phyloP scores from a whole-genome alignment of 2,888 invertebrate genomes.

The Carabus problematicus region DNA sequence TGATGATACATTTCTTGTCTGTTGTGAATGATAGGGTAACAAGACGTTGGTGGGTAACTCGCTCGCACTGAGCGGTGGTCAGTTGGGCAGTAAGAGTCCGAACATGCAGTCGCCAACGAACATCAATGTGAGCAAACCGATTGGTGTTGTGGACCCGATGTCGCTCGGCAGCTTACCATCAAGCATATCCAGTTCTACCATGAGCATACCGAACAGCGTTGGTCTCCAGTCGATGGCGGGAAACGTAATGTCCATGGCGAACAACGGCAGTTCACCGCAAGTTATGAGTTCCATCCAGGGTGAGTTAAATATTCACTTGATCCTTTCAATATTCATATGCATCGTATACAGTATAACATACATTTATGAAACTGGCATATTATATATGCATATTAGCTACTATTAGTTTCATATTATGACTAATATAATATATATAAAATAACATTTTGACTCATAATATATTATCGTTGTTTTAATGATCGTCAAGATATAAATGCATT shows the following conservation, averaged over 20 bases:
- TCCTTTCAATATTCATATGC: too few relatives aligned
- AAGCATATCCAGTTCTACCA: constrained; percentile 62
- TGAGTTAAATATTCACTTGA: constrained; percentile 49
- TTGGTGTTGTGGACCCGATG: constrained; percentile 66
- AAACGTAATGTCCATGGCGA: constrained; percentile 70
- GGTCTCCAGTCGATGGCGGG: constrained; percentile 61
- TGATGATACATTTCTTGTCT: too few relatives aligned
- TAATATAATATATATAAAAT: too few relatives aligned
- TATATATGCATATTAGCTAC: too few relatives aligned
- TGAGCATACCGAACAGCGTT: constrained; percentile 59
- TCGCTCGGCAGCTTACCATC: constrained; percentile 65
- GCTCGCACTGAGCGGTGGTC: constrained; percentile 76
- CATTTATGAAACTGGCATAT: too few relatives aligned
- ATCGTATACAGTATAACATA: too few relatives aligned
- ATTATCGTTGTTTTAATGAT: background rate
- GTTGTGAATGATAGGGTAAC: constrained; percentile 68
- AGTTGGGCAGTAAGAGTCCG: constrained; percentile 82
- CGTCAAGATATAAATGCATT: too few relatives aligned
- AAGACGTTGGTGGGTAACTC: constrained; percentile 75
- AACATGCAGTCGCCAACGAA: constrained; percentile 87
- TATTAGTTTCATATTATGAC: too few relatives aligned
- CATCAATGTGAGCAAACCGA: constrained; percentile 73
- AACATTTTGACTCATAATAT: background rate
- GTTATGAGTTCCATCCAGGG: constrained; percentile 78
- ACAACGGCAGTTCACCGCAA: constrained; percentile 73